Evolutionary conservation across 2,797 vertebrate genomes (phyloP), one percentile per base, ranked within the genome.

Genomic region (Chelonia mydas): DNA sequence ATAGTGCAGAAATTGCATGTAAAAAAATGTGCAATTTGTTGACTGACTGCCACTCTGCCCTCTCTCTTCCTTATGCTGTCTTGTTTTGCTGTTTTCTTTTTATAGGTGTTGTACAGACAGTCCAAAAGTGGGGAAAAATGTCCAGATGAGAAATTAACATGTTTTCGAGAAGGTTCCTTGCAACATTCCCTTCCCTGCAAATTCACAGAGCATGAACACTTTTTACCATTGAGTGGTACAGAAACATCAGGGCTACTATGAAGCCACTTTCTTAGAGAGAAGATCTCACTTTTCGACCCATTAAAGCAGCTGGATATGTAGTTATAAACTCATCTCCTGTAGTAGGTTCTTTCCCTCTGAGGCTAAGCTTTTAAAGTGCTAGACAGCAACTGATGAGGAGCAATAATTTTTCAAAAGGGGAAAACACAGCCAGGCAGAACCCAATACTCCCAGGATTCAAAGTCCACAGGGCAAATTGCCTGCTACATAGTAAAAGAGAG

Each of bases 101-200:
- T n/a, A 77, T 47, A 9, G 47, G 27, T 16, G 25, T 28, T 27
- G 4, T 47, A 47, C 41, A 72, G 3, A 80, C 11, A 47, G 2
- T 25, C 25, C 50, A 86, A 89, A 55, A 11, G 9, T 3, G 49
- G 49, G 12, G 3, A 3, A 4, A 13, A 50, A 13, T 37, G 23
- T 1, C 27, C 51, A 49, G 23, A 55, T 84, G 23, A n/a, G 86
- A 91, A 65, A 54, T 11, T 84, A n/a, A 1, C 16, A 5, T 51
- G 6, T 50, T 92, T 81, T 33, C 47, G 45, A 51, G 59, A 21
- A 80, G 83, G 81, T 51, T 16, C 7, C 11, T 2, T 80, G 16
- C 27, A 49, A 49, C 28, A 77, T 28, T 41, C 68, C 11, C 76
- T 87, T 57, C 33, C 28, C 28, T 31, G 9, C 0, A 0, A 21